Evolutionary conservation across 2,888 invertebrate species (phyloP).

Genomic region (Meiosimyza decipiens): DNA sequence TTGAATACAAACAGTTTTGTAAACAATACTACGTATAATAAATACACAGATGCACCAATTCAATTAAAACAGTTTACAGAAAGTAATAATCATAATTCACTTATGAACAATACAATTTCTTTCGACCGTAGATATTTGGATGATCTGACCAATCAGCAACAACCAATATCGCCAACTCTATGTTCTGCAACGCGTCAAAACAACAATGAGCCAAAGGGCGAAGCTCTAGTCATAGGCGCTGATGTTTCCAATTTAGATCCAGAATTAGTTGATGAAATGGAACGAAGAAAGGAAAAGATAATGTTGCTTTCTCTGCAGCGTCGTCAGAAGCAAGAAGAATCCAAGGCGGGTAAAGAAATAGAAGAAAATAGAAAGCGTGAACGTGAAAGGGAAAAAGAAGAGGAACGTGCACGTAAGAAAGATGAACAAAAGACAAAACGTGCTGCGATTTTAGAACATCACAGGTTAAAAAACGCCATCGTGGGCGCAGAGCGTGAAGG

Average conservation of each 20-base stretch:
- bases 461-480: constrained; percentile 91
- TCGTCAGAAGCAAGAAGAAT: constrained; percentile 90
- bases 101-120: constrained; percentile 19
- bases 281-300: constrained; percentile 90
- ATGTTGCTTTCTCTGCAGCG: constrained; percentile 90
- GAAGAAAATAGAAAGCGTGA: constrained; percentile 81
- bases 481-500: constrained; percentile 90
- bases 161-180: constrained; percentile 55
- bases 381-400: constrained; percentile 79
- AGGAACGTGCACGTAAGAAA: constrained; percentile 78
- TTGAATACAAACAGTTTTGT: constrained; percentile 50
- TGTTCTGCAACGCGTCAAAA: constrained; percentile 45
- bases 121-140: constrained; percentile 58
- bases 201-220: constrained; percentile 64
- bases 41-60: constrained; percentile 63
- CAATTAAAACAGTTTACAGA: constrained; percentile 58
- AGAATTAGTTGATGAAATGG: constrained; percentile 88
- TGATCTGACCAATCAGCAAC: constrained; percentile 58
- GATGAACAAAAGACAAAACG: constrained; percentile 90
- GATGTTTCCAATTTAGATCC: constrained; percentile 76
- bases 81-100: constrained; percentile 39
- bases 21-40: constrained; percentile 61
- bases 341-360: constrained; percentile 84
- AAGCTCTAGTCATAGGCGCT: constrained; percentile 76
- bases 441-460: constrained; percentile 90